Evolutionary conservation across 2,888 invertebrate genomes (phyloP).

Genomic region (Scaptomyza polygonia): DNA sequence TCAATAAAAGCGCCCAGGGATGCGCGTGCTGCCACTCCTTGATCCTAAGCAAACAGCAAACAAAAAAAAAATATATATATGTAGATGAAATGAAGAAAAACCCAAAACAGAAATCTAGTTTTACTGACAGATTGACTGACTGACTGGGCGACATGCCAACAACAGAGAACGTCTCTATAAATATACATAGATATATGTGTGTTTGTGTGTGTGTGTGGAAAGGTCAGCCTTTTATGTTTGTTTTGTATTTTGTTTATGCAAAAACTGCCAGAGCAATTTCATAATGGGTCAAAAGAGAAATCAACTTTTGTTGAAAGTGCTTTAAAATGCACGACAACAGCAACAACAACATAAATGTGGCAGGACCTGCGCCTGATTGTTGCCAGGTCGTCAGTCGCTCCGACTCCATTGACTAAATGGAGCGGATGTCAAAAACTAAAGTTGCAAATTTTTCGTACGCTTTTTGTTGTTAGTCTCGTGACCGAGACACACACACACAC

Average conservation of each 20-base stretch:
- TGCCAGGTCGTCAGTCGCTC: constrained; percentile 62
- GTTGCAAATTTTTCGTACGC: constrained; percentile 64
- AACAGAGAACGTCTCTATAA: constrained; percentile 43
- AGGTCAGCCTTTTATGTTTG: constrained; percentile 74
- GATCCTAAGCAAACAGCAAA: constrained; percentile 71
- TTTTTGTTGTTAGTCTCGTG: constrained; percentile 27
- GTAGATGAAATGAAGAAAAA: constrained; percentile 20
- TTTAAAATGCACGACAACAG: constrained; percentile 74
- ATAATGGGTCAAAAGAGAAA: constrained; percentile 80
- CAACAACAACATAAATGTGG: constrained; percentile 34
- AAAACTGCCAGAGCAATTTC: constrained; percentile 78
- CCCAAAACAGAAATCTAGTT: constrained; percentile 42
- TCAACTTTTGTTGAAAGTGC: constrained; percentile 78
- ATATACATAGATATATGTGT: constrained; percentile 11
- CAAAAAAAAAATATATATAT: not conserved
- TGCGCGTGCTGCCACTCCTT: constrained; percentile 58
- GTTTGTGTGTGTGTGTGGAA: constrained; percentile 40
- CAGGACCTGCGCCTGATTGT: constrained; percentile 68
- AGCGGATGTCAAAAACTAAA: constrained; percentile 76
- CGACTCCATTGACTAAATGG: constrained; percentile 70
- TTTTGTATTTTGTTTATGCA: constrained; percentile 78
- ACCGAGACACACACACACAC: constrained; percentile 16
- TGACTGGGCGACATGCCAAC: constrained; percentile 55
- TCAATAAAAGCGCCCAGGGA: constrained; percentile 73
- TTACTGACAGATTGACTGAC: constrained; percentile 36